Evolutionary conservation across 2,797 vertebrate genomes (phyloP), one percentile per base, ranked within the genome.

Genomic region (Peromyscus attwateri): DNA sequence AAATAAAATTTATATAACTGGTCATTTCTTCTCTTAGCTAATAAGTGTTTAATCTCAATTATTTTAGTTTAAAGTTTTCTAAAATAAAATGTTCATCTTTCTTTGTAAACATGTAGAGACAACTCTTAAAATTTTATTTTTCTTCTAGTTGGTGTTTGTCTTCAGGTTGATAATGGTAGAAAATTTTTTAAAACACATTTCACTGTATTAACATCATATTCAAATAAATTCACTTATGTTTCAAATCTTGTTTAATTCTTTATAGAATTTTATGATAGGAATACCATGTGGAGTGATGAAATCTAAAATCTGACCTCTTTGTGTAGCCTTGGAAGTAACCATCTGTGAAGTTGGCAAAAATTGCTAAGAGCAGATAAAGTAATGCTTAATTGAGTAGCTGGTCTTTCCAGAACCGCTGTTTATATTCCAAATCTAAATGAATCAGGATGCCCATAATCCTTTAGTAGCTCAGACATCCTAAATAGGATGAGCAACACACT

Each of bases 341-440:
- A 70, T 62, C 83, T 92, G 14, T 90, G 64, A 96, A 57, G 8
- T 4, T 95, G 57, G 43, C 76, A 87, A 25, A 71, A 43, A 71
- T 93, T 64, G 29, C 77, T 82, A 71, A 94, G 14, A 87, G 43
- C 66, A 76, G n/a, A 84, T 87, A 81, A 93, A 94, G 62, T 43
- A 94, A 91, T 94, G 77, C 9, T 77, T 94, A n/a, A 85, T 17
- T 95, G n/a, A 66, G 10, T 93, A 87, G 57, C 88, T 82, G 27
- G 9, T 62, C 62, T 77, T 97, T 85, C 68, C 55, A 23, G 79
- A 64, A 27, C 49, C 83, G 10, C 34, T 87, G 57, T 31, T 64
- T 23, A 27, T 82, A 75, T 60, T 62, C 85, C 75, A 91, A 55
- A 31, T 80, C 64, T 89, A 80, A 92, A 60, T 97, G 60, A 87